phyloP scores from a whole-genome alignment of 1,140 invertebrate genomes.

The Calliopsis andreniformis region DNA sequence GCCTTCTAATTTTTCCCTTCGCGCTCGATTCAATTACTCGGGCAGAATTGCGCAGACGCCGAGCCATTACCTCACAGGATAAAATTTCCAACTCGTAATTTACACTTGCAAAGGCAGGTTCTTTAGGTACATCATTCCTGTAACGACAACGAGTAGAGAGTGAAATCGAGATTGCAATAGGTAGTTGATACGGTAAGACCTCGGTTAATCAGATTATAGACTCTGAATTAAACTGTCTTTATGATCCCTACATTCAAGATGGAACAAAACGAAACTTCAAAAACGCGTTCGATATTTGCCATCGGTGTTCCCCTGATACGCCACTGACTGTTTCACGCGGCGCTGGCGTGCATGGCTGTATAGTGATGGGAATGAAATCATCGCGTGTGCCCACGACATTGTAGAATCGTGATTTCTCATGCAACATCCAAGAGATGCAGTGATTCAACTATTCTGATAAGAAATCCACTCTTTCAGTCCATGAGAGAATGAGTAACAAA shows the following conservation, averaged over 20 bases:
- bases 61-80: background rate
- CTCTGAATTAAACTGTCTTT: too few species aligned
- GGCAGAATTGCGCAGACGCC: background rate
- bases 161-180: too few species aligned
- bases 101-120: background rate
- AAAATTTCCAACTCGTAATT: background rate
- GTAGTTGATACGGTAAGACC: too few species aligned
- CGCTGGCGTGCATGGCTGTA: constrained; percentile 21
- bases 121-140: too few species aligned
- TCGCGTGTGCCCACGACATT: background rate
- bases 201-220: too few species aligned
- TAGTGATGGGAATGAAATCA: constrained; percentile 14
- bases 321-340: constrained; percentile 34
- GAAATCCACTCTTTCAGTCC: too few species aligned
- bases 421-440: background rate
- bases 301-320: background rate
- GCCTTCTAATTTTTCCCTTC: background rate
- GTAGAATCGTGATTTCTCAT: background rate
- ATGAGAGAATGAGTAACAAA: too few species aligned
- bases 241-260: background rate
- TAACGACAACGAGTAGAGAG: too few species aligned
- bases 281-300: constrained; percentile 14
- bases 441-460: too few species aligned
- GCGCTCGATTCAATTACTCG: background rate
- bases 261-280: background rate